Conservation (phyloP, 1,140 invertebrate genomes). For the Limonius californicus region DNA sequence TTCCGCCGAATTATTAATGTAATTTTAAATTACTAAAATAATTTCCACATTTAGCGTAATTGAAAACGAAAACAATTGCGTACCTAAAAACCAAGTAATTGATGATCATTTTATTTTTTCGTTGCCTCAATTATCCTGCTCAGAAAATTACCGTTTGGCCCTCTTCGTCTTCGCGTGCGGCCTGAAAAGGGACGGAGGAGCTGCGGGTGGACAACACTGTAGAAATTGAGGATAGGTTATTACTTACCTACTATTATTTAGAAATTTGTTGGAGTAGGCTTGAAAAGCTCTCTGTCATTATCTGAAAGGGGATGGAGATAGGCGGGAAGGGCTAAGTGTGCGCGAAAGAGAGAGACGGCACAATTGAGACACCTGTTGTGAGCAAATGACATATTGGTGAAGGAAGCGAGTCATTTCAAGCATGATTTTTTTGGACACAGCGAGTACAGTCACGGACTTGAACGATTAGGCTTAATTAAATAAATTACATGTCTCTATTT, state of each 20-base stretch:
- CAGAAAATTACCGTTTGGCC: background rate
- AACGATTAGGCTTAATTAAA: conserved; percentile 46
- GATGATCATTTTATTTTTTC: conserved; percentile 11
- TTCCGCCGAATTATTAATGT: background rate
- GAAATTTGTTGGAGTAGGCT: background rate
- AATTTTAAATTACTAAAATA: conserved; percentile 3
- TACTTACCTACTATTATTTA: conserved; percentile 1
- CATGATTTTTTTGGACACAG: conserved; percentile 36
- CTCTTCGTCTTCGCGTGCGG: background rate
- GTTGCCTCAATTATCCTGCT: conserved; percentile 5
- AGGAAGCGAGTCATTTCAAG: conserved; percentile 42
- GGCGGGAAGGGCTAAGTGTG: background rate
- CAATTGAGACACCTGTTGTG: conserved; percentile 37
- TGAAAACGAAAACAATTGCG: conserved; percentile 11
- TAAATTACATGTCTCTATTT: conserved; percentile 46
- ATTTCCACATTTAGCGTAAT: conserved; percentile 3
- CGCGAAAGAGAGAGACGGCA: background rate
- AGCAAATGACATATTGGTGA: conserved; percentile 38
- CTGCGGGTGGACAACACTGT: background rate
- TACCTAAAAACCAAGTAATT: conserved; percentile 10
- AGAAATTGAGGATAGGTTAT: background rate
- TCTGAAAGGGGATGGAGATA: background rate
- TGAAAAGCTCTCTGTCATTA: background rate
- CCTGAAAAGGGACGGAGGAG: background rate
- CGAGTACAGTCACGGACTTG: conserved; percentile 42